Conservation (phyloP, 2,797 vertebrate genomes). For the Synanceia verrucosa region DNA sequence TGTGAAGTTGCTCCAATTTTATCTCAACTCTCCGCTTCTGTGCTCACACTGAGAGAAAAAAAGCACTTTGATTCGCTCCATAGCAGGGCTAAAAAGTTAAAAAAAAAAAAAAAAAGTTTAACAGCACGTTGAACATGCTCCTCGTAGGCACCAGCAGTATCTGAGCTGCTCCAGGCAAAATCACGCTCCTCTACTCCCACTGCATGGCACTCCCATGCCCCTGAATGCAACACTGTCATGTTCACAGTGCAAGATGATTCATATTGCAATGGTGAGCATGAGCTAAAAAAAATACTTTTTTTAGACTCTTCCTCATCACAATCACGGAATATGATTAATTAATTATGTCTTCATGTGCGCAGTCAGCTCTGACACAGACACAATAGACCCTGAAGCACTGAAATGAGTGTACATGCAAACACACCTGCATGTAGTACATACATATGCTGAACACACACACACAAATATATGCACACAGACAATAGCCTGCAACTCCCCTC, state of each 20-base stretch:
- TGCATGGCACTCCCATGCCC: background rate
- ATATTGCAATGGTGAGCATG: conserved; percentile 5
- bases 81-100: conserved; percentile 1
- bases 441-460: no score
- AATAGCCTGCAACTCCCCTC: conserved; percentile 71
- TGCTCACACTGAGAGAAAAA: background rate
- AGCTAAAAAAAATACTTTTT: conserved; percentile 17
- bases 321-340: conserved; percentile 4
- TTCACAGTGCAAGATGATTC: conserved; percentile 2
- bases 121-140: background rate
- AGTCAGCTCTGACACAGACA: background rate
- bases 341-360: background rate
- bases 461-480: conserved; percentile 54
- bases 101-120: no score
- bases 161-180: conserved; percentile 15
- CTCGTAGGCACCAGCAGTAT: background rate
- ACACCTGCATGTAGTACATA: no score
- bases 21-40: background rate
- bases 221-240: background rate
- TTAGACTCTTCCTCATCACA: conserved; percentile 15
- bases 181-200: conserved; percentile 11
- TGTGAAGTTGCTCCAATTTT: background rate
- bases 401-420: no score
- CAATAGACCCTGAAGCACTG: background rate
- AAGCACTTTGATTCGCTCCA: background rate